Conservation (phyloP, 2,797 vertebrate genomes). For the Carcharodon carcharias region DNA sequence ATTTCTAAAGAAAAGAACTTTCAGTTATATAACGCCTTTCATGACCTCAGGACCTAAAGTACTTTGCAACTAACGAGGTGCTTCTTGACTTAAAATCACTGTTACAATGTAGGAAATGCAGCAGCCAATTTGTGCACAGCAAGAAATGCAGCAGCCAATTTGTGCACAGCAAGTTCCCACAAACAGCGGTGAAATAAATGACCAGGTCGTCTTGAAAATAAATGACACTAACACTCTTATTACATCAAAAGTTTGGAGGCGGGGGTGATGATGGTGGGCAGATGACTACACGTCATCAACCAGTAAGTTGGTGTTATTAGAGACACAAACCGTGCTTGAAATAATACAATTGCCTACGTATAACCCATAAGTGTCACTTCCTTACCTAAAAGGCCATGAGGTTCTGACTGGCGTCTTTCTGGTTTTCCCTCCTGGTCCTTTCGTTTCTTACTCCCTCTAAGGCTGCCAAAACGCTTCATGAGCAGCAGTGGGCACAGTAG, state of each 20-base stretch:
- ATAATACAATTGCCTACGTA: neutral
- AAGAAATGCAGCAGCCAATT: neutral
- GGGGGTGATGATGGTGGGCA: neutral
- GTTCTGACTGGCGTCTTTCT: constrained; percentile 71
- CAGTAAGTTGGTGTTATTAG: neutral
- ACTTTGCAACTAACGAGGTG: neutral
- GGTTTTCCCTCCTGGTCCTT: constrained; percentile 71
- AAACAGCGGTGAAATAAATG: neutral
- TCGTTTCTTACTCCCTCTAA: constrained; percentile 79
- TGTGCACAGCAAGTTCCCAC: neutral
- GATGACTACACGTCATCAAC: neutral
- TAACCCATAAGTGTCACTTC: neutral
- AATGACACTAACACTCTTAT: neutral
- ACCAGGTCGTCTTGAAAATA: neutral
- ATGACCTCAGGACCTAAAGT: neutral
- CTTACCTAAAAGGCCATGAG: constrained; percentile 75
- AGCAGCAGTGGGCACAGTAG: constrained; percentile 50
- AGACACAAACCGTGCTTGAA: neutral
- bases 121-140: neutral
- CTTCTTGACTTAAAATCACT: neutral
- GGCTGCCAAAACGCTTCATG: constrained; percentile 93
- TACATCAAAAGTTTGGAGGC: neutral
- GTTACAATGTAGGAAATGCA: neutral
- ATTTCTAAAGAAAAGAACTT: neutral
- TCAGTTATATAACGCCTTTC: neutral